A percentile compares a stretch with the other conserved stretches of the same genome.
phyloP scores from a whole-genome alignment of 2,888 invertebrate genomes.

The Agrotis segetum region DNA sequence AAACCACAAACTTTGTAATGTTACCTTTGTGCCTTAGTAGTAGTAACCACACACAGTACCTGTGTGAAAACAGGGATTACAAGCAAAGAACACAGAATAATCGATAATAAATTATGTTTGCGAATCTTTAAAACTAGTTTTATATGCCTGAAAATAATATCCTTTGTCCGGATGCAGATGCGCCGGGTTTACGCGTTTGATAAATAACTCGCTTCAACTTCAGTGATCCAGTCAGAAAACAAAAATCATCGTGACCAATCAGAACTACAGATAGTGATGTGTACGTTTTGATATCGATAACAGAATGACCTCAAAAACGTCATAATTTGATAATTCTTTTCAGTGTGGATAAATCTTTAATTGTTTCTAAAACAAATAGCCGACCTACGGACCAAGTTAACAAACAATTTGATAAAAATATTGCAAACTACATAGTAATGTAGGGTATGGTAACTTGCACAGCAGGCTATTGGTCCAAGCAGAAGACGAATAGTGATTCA shows the following conservation, averaged over 20 bases:
- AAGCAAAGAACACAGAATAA: not conserved
- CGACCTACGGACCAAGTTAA: not conserved
- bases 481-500: too few relatives aligned
- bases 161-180: slow-evolving; percentile 19
- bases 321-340: not conserved
- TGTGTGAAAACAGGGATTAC: not conserved
- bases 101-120: not conserved
- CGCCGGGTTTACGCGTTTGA: slow-evolving; percentile 3
- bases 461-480: too few relatives aligned
- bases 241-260: slow-evolving; percentile 30
- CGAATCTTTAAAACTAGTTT: not conserved
- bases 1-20: not conserved
- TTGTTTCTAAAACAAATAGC: not conserved
- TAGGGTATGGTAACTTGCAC: too few relatives aligned
- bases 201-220: too few relatives aligned
- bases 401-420: not conserved
- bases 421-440: not conserved
- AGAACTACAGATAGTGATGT: slow-evolving; percentile 17
- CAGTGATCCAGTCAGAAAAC: slow-evolving; percentile 4
- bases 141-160: slow-evolving; percentile 20
- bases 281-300: slow-evolving; percentile 16
- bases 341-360: not conserved
- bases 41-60: slow-evolving; percentile 9
- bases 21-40: too few relatives aligned
- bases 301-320: slow-evolving; percentile 21